These are phyloP conservation scores for Siniperca scherzeri DNA, from an alignment of 2,797 vertebrate genomes.

Conservation along the genomic window DNA sequence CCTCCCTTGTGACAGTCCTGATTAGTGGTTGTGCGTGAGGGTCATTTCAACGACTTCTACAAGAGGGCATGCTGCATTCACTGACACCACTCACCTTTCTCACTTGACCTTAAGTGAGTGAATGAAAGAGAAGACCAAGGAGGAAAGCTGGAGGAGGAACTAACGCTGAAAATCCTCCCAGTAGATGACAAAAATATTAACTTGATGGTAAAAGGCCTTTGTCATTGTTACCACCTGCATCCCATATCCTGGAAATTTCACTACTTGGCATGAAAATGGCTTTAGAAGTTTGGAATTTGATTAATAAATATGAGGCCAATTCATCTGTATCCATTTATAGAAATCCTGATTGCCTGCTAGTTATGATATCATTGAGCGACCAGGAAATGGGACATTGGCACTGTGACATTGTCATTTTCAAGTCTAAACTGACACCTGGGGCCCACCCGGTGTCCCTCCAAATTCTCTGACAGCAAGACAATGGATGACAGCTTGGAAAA, in stretches of 20 bases:
- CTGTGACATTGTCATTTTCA: conserved; percentile 74
- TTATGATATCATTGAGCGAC: conserved; percentile 66
- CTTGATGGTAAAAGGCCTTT: not conserved
- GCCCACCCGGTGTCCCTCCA: conserved; percentile 63
- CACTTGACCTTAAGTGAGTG: conserved; percentile 32
- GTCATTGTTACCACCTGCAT: not conserved
- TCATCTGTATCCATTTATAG: conserved; percentile 69
- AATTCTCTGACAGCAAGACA: conserved; percentile 61
- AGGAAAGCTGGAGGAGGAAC: not conserved
- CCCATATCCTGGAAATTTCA: not conserved
- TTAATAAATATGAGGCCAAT: conserved; percentile 58
- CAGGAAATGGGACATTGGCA: conserved; percentile 69
- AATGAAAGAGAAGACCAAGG: conserved; percentile 4
- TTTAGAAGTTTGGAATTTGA: conserved; percentile 47
- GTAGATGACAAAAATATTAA: conserved; percentile 8
- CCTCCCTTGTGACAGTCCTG: conserved; percentile 71
- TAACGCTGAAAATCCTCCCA: not conserved
- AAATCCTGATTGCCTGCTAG: conserved; percentile 68
- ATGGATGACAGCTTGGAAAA: conserved; percentile 64
- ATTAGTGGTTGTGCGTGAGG: conserved; percentile 61
- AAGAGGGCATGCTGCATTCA: conserved; percentile 46
- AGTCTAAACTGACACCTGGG: conserved; percentile 81
- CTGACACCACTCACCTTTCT: conserved; percentile 43
- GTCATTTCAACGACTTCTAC: conserved; percentile 48
- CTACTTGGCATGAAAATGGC: conserved; percentile 24